A percentile compares a stretch with the other conserved stretches of the same genome.
Conservation (phyloP, 1,140 invertebrate species). For the Drosophila pruinosa region DNA sequence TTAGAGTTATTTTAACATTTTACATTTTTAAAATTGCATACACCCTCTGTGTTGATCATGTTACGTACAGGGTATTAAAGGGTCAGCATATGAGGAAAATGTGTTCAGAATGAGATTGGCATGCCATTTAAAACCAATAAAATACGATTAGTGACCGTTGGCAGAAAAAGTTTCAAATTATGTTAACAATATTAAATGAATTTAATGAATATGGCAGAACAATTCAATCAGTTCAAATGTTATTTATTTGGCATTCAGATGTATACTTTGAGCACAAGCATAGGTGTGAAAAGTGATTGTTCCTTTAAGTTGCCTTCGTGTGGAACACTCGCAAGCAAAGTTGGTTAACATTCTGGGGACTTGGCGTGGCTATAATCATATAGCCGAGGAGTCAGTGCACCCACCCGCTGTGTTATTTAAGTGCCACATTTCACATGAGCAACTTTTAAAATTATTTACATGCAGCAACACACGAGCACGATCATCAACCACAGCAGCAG, state of each 20-base stretch:
- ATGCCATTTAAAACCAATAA: slow-evolving; percentile 63
- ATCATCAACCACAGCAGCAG: background rate
- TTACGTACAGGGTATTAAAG: slow-evolving; percentile 15
- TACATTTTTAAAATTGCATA: background rate
- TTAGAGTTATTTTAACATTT: background rate
- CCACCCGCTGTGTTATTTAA: slow-evolving; percentile 76
- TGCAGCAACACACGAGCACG: slow-evolving; percentile 42
- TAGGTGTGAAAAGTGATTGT: slow-evolving; percentile 24
- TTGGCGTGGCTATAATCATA: slow-evolving; percentile 27
- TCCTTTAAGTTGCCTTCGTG: slow-evolving; percentile 6
- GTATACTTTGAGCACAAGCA: background rate
- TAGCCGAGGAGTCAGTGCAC: slow-evolving; percentile 11
- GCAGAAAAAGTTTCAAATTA: background rate
- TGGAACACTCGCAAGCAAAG: background rate
- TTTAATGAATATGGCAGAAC: background rate
- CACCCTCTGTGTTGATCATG: background rate
- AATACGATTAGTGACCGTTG: slow-evolving; percentile 40
- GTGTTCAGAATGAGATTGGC: slow-evolving; percentile 46
- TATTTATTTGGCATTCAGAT: background rate
- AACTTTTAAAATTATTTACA: slow-evolving; percentile 78
- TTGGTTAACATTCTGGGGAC: slow-evolving; percentile 1
- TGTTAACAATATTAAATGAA: background rate
- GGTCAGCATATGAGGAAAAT: slow-evolving; percentile 42
- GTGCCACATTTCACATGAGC: slow-evolving; percentile 78
- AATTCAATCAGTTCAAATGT: background rate